A percentile compares a stretch with the other conserved stretches of the same genome.
Evolutionary conservation across 2,888 invertebrate genomes (phyloP).

Genomic region (Ischnus inquisitorius): DNA sequence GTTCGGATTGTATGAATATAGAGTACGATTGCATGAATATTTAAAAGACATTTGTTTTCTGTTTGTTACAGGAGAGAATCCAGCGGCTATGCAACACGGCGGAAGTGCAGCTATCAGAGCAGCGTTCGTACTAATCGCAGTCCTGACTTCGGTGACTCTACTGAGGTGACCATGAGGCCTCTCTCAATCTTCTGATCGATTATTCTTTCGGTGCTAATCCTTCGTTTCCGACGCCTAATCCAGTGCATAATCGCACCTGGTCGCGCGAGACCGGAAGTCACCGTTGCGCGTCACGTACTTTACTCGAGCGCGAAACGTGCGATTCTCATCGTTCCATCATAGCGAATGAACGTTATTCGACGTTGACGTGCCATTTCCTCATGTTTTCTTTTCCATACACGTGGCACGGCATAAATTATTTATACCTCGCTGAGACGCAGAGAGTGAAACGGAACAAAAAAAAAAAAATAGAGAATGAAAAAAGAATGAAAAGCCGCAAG

Average conservation of each 20-base stretch:
- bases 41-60: slow-evolving; percentile 27
- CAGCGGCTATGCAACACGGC: slow-evolving; percentile 84
- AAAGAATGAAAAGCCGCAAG: slow-evolving; percentile 38
- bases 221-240: slow-evolving; percentile 60
- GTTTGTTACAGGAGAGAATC: slow-evolving; percentile 83
- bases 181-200: slow-evolving; percentile 55
- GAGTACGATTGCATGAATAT: not conserved
- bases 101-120: slow-evolving; percentile 76
- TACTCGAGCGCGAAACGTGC: slow-evolving; percentile 32
- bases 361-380: slow-evolving; percentile 39
- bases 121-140: slow-evolving; percentile 76
- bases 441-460: slow-evolving; percentile 10
- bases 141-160: slow-evolving; percentile 78
- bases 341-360: slow-evolving; percentile 37
- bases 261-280: slow-evolving; percentile 44
- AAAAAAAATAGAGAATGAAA: slow-evolving; percentile 14
- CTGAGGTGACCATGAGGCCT: slow-evolving; percentile 83
- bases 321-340: slow-evolving; percentile 52
- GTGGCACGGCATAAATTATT: slow-evolving; percentile 59
- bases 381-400: slow-evolving; percentile 28
- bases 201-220: slow-evolving; percentile 64
- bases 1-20: not conserved
- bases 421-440: slow-evolving; percentile 46
- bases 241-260: slow-evolving; percentile 47
- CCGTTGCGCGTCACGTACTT: slow-evolving; percentile 47